Evolutionary conservation across 2,113 vertebrate species (phyloP).

Genomic region (Fregata magnificens): DNA sequence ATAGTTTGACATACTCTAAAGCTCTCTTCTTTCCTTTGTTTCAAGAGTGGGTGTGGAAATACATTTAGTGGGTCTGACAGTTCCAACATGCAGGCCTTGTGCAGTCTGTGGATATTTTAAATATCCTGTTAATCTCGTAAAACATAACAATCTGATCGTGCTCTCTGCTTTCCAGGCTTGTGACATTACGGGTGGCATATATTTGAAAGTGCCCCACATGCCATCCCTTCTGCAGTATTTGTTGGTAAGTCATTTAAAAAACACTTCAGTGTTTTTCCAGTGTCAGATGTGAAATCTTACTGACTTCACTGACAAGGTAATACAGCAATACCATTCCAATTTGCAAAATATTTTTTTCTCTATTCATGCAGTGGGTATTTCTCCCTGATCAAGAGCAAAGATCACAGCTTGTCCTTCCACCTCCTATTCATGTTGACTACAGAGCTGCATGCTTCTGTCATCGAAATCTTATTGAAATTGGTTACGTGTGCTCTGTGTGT

Average conservation of each 20-base stretch:
- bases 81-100: background rate
- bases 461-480: slow-evolving; percentile 95
- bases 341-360: background rate
- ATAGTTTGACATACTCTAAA: background rate
- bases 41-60: background rate
- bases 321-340: background rate
- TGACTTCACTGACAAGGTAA: background rate
- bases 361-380: slow-evolving; percentile 87
- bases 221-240: slow-evolving; percentile 90
- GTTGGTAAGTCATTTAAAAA: slow-evolving; percentile 79
- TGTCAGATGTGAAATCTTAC: background rate
- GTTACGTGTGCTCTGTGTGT: slow-evolving; percentile 97
- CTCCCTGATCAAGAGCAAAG: slow-evolving; percentile 93
- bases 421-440: slow-evolving; percentile 92
- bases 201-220: slow-evolving; percentile 92
- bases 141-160: background rate
- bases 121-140: background rate
- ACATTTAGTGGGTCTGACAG: background rate
- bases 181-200: slow-evolving; percentile 95
- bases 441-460: slow-evolving; percentile 97
- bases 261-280: background rate
- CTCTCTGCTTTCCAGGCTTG: slow-evolving; percentile 83
- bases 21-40: background rate
- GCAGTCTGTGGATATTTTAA: background rate
- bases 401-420: slow-evolving; percentile 88